phyloP scores from a whole-genome alignment of 1,140 invertebrate genomes.

The Atopsyche davidsoni region DNA sequence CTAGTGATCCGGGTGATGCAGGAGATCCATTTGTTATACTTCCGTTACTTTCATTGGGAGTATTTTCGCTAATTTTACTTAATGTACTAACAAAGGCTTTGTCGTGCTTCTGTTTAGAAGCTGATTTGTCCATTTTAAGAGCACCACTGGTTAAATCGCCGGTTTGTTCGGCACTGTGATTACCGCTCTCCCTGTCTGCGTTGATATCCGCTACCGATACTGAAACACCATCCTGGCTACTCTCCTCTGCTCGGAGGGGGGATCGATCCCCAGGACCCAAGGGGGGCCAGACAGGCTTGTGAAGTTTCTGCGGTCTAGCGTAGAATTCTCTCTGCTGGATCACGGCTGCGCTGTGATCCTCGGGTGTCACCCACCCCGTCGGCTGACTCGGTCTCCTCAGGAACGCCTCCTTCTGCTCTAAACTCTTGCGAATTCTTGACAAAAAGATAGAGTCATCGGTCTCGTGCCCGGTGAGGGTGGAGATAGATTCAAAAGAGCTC shows the following conservation, averaged over 20 bases:
- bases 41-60: conserved; percentile 40
- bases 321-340: conserved; percentile 68
- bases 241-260: conserved; percentile 24
- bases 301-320: conserved; percentile 66
- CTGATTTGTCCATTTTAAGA: conserved; percentile 26
- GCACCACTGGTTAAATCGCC: conserved; percentile 22
- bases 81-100: conserved; percentile 55
- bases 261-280: conserved; percentile 36
- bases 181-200: conserved; percentile 15
- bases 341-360: conserved; percentile 37
- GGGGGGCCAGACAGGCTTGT: conserved; percentile 68
- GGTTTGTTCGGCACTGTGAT: conserved; percentile 24
- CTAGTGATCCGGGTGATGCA: conserved; percentile 34
- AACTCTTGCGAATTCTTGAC: conserved; percentile 69
- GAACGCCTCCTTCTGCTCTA: conserved; percentile 84
- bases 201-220: conserved; percentile 3
- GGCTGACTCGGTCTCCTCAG: conserved; percentile 65
- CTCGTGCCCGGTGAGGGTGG: conserved; percentile 59
- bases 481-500: conserved; percentile 58
- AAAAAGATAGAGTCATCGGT: conserved; percentile 62
- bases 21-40: conserved; percentile 38
- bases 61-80: conserved; percentile 59
- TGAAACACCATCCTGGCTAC: conserved; percentile 22
- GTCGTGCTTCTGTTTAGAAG: conserved; percentile 41
- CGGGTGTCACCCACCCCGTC: conserved; percentile 51